Evolutionary conservation across 2,888 invertebrate genomes (phyloP).

Genomic region (Stratiomys singularior): DNA sequence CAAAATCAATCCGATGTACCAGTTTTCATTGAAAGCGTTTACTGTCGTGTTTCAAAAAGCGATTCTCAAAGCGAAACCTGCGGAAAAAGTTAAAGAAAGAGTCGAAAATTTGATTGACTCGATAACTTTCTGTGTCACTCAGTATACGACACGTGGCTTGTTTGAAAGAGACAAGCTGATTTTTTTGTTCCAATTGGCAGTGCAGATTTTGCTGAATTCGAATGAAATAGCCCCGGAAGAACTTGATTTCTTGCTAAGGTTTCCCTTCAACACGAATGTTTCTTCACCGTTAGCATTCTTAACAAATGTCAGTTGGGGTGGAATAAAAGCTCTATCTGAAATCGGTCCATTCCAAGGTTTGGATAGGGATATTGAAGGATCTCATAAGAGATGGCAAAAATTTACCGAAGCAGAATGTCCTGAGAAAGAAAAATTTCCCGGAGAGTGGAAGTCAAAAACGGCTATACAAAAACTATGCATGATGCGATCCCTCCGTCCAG

Average conservation of each 20-base stretch:
- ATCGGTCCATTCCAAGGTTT: slow-evolving; percentile 84
- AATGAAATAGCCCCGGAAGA: slow-evolving; percentile 79
- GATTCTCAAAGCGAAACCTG: slow-evolving; percentile 73
- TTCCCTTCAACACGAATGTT: slow-evolving; percentile 80
- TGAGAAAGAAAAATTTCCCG: slow-evolving; percentile 92
- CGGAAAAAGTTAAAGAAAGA: slow-evolving; percentile 77
- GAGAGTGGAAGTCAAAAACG: slow-evolving; percentile 94
- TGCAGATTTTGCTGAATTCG: slow-evolving; percentile 72
- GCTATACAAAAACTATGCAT: slow-evolving; percentile 89
- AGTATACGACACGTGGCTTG: slow-evolving; percentile 89
- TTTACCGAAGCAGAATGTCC: slow-evolving; percentile 92
- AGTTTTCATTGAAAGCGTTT: slow-evolving; percentile 94
- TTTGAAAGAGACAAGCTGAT: slow-evolving; percentile 93
- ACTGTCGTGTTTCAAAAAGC: slow-evolving; percentile 88
- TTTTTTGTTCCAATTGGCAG: slow-evolving; percentile 86
- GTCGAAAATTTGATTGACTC: slow-evolving; percentile 84
- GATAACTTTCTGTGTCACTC: slow-evolving; percentile 86
- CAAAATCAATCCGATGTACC: slow-evolving; percentile 95
- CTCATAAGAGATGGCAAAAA: slow-evolving; percentile 91
- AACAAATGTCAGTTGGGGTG: slow-evolving; percentile 82
- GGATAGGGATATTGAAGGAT: slow-evolving; percentile 91
- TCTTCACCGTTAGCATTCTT: slow-evolving; percentile 86
- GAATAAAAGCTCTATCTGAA: slow-evolving; percentile 78
- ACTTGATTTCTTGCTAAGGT: slow-evolving; percentile 87
- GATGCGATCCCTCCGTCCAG: slow-evolving; percentile 89